Evolutionary conservation across 2,113 vertebrate genomes (phyloP), one percentile per base, ranked within the genome.

Genomic region (Centropus bengalensis): DNA sequence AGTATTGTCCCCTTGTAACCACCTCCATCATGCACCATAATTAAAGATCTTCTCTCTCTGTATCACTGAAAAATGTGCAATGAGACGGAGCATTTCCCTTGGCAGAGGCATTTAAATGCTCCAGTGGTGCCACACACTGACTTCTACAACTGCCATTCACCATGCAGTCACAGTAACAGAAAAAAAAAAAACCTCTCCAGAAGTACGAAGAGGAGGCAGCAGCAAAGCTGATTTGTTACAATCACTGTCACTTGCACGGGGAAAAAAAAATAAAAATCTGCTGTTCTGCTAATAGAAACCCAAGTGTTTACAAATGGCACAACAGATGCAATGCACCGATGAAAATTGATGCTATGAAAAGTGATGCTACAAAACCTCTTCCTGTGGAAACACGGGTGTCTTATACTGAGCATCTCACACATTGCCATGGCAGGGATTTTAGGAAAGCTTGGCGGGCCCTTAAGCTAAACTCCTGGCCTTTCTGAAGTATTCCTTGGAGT

Each of bases 301-400:
- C 8, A 69, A 17, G 20, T 75, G 60, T 16, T 70, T 90, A 93
- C 88, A 93, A 96, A 78, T 58, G 30, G 64, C 76, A 90, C 64
- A 90, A 60, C 68, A 88, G 91, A 83, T 78, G 82, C 64, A 71
- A 42, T 42, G 42, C 64, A 28, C n/a, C 22, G 76, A 88, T 33
- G 70, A 42, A 82, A 86, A 69, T 5, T 12, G n/a, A n/a, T n/a
- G n/a, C 27, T 14, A 28, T 1, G 86, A 91, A 71, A 47, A 81
- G 68, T 24, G 69, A 78, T 71, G 73, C 73, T 68, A 60, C 86
- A 92, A 47, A 86, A 90, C 3, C 60, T 84, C 76, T 84, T 84
- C 75, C 85, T 84, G 75, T 82, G 87, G 76, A 91, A 95, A 68
- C 9, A 3, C 1, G 1, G 79, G 21, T 82, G 68, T 83, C 78